phyloP scores from a whole-genome alignment of 1,140 invertebrate genomes.

The Hycleus cichorii region DNA sequence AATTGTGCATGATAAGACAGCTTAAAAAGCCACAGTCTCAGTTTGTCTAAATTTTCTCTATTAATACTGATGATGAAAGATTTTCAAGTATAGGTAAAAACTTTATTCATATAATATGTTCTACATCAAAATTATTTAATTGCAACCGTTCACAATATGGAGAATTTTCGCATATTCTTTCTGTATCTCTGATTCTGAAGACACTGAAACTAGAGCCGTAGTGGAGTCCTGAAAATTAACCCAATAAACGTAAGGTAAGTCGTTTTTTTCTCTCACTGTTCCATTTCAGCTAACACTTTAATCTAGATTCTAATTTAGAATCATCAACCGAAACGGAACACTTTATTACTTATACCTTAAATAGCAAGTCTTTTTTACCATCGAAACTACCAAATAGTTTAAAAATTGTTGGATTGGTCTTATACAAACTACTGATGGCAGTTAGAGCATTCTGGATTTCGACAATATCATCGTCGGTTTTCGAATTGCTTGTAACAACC shows the following conservation, averaged over 20 bases:
- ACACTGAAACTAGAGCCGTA: conserved; percentile 24
- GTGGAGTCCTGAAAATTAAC: conserved; percentile 20
- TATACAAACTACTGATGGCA: conserved; percentile 39
- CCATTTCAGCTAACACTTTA: too few species aligned
- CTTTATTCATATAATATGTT: too few species aligned
- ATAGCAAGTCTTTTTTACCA: conserved; percentile 45
- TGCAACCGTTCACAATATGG: conserved; percentile 17
- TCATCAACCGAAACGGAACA: not conserved
- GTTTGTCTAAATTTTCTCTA: too few species aligned
- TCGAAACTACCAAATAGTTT: conserved; percentile 46
- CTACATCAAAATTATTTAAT: not conserved
- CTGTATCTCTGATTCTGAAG: conserved; percentile 20
- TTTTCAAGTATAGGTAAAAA: too few species aligned
- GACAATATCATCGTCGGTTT: conserved; percentile 41
- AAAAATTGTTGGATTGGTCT: conserved; percentile 43
- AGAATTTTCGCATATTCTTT: conserved; percentile 26
- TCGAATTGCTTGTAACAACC: conserved; percentile 44
- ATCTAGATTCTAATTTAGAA: not conserved
- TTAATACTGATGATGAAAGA: too few species aligned
- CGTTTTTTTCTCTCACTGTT: too few species aligned
- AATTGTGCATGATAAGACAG: too few species aligned
- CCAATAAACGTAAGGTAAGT: not conserved
- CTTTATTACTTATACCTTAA: conserved; percentile 38
- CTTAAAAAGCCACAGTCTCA: too few species aligned
- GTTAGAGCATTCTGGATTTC: conserved; percentile 46